Conservation (phyloP, 2,113 vertebrate species). For the Rissa tridactyla region DNA sequence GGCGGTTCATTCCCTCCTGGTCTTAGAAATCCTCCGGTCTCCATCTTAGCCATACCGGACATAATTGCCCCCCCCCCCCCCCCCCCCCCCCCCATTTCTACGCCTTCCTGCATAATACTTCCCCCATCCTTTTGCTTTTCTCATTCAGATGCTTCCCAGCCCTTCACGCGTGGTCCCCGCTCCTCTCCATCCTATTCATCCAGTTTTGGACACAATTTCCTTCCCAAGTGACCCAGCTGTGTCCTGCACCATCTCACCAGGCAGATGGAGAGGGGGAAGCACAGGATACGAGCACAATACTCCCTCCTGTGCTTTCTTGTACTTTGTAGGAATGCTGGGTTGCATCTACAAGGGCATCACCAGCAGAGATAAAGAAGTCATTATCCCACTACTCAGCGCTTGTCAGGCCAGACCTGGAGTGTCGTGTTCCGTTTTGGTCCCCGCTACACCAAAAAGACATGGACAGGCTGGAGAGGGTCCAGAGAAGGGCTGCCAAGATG, state of each 20-base stretch:
- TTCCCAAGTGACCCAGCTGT: background rate
- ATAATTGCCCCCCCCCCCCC: accelerated
- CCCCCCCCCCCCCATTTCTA: accelerated
- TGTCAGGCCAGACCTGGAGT: background rate
- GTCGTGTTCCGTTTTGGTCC: background rate
- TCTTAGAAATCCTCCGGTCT: background rate
- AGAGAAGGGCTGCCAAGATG: background rate
- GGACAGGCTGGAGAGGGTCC: background rate
- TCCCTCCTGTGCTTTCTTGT: accelerated
- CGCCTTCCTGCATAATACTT: background rate
- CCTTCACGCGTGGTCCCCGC: accelerated
- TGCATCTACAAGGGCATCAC: background rate
- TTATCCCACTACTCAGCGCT: background rate
- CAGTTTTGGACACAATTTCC: accelerated
- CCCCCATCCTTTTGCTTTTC: background rate
- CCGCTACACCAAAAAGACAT: background rate
- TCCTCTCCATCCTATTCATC: too few species aligned
- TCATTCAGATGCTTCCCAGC: background rate
- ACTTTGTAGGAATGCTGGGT: background rate
- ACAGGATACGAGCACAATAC: accelerated
- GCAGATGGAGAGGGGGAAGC: background rate
- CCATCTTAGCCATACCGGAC: accelerated
- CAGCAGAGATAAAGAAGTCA: background rate
- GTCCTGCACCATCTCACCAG: accelerated
- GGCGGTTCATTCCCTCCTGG: accelerated